A percentile compares a stretch with the other conserved stretches of the same genome.
Conservation (phyloP, 2,113 vertebrate species). For the Monarcha castaneiventris region DNA sequence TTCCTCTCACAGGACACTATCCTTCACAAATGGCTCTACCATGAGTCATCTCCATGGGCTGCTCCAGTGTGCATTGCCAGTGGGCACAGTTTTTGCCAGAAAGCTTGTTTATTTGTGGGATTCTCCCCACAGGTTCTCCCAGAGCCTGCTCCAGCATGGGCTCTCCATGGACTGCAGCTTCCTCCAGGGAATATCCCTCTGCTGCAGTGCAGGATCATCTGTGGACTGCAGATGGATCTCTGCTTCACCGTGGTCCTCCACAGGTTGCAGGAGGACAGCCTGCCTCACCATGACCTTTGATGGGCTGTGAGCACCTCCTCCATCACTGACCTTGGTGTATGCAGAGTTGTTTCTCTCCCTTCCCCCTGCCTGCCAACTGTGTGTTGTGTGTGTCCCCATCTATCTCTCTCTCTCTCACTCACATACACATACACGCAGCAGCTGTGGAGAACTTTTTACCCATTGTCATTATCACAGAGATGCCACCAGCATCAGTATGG, state of each 20-base stretch:
- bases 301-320: background rate
- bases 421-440: rapidly evolving
- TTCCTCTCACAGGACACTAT: background rate
- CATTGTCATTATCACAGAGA: background rate
- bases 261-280: background rate
- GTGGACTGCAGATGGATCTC: background rate
- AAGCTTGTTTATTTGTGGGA: background rate
- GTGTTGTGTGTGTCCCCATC: background rate
- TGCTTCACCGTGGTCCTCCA: rapidly evolving
- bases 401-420: too few relatives aligned
- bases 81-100: background rate
- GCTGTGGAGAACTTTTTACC: background rate
- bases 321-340: background rate
- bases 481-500: background rate
- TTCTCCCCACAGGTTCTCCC: background rate
- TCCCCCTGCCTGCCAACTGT: rapidly evolving
- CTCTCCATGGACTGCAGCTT: background rate
- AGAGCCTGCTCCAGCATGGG: background rate
- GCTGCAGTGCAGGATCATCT: background rate
- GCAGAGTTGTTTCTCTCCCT: background rate
- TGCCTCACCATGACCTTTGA: background rate
- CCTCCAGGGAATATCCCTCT: background rate
- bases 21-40: background rate
- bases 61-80: background rate
- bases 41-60: background rate